Base-by-base conservation (phyloP, 1,140 invertebrate genomes). In the Hesperophylax magnus region DNA sequence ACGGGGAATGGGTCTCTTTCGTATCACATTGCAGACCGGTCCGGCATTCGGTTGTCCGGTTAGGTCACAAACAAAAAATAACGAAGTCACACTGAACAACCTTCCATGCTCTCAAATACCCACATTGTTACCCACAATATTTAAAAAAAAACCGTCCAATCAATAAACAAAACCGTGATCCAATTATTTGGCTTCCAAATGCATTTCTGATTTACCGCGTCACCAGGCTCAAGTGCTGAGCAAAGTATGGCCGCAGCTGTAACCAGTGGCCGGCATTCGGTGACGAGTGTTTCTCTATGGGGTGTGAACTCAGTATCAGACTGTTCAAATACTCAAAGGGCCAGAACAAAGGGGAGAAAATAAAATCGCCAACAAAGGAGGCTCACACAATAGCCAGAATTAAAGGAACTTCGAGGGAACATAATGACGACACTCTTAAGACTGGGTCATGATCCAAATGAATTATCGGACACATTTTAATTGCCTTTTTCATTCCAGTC, bases 331-430 rank as follows among this genome's bases (percentile, higher is more conserved):
- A 63, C 61, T 72, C 56, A 79, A 79, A 79, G 67, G 69, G 75
- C 22, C 15, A 14, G 65, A 75, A 83, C 78, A 83, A 83, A 80
- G 71, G 76, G 78, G 75, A 82, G 76, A 74, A 58, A 82, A 82
- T 77, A 77, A 80, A 80, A 83, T 74, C 52, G 82, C 82, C 72
- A 80, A 83, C 82, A 83, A 83, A 83, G 82, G 82, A 83, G 78
- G 80, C 61, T 56, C 78, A 80, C 76, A 80, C 76, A 78, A 80
- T 80, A 69, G 74, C n/a, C 58, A 58, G 78, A 79, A 79, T 79
- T 79, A 65, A 79, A 79, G 69, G 78, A 71, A 79, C 78, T 79
- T 79, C 54, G 24, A 74, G 69, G 65, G 31, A 74, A 74, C 78
- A 72, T 79, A 79, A 79, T 79, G 78, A 79, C 39, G 78, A 31